Conservation (phyloP, 2,113 vertebrate species). For the Vanacampus margaritifer region DNA sequence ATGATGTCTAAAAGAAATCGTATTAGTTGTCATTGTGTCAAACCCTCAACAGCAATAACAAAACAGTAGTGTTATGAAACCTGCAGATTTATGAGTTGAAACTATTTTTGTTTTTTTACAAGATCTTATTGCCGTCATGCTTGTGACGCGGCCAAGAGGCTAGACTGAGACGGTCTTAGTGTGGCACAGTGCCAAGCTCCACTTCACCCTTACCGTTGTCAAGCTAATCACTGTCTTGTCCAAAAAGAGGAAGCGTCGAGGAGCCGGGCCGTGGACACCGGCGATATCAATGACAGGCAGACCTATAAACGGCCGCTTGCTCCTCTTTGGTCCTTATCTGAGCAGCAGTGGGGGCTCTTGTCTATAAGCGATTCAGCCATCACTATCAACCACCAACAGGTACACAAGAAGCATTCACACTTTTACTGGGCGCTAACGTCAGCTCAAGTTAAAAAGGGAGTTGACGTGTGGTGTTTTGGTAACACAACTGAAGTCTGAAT, state of each 20-base stretch:
- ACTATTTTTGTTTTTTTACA: too few relatives aligned
- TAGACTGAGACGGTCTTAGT: conserved; percentile 3
- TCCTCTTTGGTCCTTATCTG: conserved; percentile 61
- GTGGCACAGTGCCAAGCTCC: conserved; percentile 12
- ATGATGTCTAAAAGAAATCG: conserved; percentile 13
- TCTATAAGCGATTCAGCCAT: conserved; percentile 56
- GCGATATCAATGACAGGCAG: conserved; percentile 66
- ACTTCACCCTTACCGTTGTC: conserved; percentile 31
- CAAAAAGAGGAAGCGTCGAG: conserved; percentile 30
- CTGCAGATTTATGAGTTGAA: neutral
- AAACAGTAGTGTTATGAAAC: neutral
- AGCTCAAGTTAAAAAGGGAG: conserved; percentile 5
- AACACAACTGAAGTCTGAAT: neutral
- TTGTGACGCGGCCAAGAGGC: neutral
- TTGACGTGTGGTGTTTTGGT: conserved; percentile 5
- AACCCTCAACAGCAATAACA: neutral
- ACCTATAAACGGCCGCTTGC: conserved; percentile 33
- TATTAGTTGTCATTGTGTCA: neutral
- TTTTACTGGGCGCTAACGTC: conserved; percentile 10
- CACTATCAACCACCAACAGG: conserved; percentile 62
- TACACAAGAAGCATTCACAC: conserved; percentile 30
- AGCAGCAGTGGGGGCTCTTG: conserved; percentile 30
- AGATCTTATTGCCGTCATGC: neutral
- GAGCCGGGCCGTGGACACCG: conserved; percentile 36
- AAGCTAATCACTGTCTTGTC: conserved; percentile 27